Evolutionary conservation across 2,888 invertebrate species (phyloP), one percentile per base, ranked within the genome.

Genomic region (Rotaria magnacalcarata): DNA sequence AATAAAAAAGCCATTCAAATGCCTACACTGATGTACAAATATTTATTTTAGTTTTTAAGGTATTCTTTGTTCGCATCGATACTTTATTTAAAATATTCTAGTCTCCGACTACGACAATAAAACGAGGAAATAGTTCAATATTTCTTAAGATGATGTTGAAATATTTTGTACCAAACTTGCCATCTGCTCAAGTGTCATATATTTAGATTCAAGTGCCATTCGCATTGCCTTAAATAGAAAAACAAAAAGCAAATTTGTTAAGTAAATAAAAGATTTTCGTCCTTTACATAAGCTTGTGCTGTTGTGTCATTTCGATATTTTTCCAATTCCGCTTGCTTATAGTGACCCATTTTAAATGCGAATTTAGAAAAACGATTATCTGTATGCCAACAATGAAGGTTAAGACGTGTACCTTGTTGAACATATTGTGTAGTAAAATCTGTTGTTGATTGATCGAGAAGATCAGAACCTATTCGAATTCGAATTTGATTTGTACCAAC

Each of bases 301-400:
- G 75, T 80, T 24, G 86, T 27, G 52, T 86, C 60, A 60, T 58
- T 47, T 60, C 52, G 67, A 67, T 67, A 84, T 86, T 86, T 67
- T 14, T 24, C 84, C 10, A 67, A 50, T 34, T 60, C 84, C 43
- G 60, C 50, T 52, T 74, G 19, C 50, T 86, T 85, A 75, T 86
- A 86, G 24, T 86, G 85, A 43, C 86, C 86, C 3, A 86, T 7
- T 74, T 84, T 60, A 24, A 86, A 86, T 19, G 84, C 60, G 84
- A 86, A 86, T 60, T 86, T 86, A 7, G 84, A 84, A 84, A 86
- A 86, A 21, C 67, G 52, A 67, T 84, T 60, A 80, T 86, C 84
- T 50, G 84, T 84, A 86, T 86, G 86, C 56, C 84, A 86, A 21
- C 84, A 84, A 86, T 86, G 86, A 47, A 86, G 84, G 52, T 84